These are phyloP conservation scores for Acropternis orthonyx DNA, from an alignment of 2,797 vertebrate species.

Conservation along the genomic window DNA sequence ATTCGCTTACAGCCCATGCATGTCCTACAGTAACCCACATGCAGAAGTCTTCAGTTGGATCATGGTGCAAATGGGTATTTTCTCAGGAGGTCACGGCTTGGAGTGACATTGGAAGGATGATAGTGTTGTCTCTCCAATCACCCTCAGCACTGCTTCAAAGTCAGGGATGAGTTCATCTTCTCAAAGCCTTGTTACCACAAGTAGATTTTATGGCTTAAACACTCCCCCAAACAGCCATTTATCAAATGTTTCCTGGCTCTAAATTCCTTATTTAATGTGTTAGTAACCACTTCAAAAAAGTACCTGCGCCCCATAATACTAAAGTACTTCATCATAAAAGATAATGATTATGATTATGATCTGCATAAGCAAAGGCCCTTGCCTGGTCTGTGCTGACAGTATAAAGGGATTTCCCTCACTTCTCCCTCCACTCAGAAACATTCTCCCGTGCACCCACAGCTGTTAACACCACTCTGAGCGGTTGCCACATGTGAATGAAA, in stretches of 20 bases:
- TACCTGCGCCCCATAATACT: constrained; percentile 46
- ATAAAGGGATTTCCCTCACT: constrained; percentile 25
- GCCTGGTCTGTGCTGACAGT: not conserved
- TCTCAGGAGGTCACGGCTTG: not conserved
- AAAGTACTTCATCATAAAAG: constrained; percentile 59
- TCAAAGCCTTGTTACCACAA: not conserved
- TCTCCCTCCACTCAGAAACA: not conserved
- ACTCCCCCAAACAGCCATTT: constrained; percentile 47
- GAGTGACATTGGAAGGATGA: not conserved
- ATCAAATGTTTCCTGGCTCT: constrained; percentile 47
- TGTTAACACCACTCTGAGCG: not conserved
- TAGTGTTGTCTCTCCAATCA: not conserved
- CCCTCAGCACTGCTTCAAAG: not conserved
- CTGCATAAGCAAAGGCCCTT: constrained; percentile 60
- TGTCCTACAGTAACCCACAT: not conserved
- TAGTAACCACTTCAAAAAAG: constrained; percentile 60
- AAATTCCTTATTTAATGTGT: constrained; percentile 59
- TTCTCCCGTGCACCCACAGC: not conserved
- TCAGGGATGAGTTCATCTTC: not conserved
- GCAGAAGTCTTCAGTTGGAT: not conserved
- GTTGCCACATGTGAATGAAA: not conserved
- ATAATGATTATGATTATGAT: constrained; percentile 64
- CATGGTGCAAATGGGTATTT: not conserved
- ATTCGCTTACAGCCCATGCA: not conserved
- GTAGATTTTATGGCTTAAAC: constrained; percentile 33